Base-by-base conservation (phyloP, 2,797 vertebrate species). In the Brachyalestes nurse region DNA sequence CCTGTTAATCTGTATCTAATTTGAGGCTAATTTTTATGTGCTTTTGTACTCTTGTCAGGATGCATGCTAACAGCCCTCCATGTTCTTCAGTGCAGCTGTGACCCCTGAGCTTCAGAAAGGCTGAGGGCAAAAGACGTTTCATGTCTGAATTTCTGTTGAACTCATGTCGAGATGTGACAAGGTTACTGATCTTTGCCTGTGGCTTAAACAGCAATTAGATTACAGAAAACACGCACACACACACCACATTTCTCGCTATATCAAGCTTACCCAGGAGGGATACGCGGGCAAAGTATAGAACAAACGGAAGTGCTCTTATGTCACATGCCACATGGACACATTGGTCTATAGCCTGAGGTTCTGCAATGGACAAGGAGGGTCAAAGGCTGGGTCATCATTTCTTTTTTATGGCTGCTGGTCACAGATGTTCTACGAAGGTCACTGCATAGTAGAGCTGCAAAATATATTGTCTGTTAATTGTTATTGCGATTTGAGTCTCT, bases 151-250 rank as follows among this genome's bases (percentile, higher is more conserved):
- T 66, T 21, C 13, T 49, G 40, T 19, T 40, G 34, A 40, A 75
- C 66, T 23, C 34, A 10, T 42, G 70, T 42, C 14, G 5, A 40
- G 65, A 57, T 76, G 61, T 75, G 58, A 51, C 72, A 70, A 49
- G 53, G 28, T 57, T 64, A 80, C 58, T 66, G 60, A 72, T 58
- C n/a, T 58, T 51, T 49, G 65, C 66, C 23, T 58, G 8, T 47
- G 65, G 65, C 70, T 60, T 74, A 60, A 58, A 74, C 45, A 60
- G 55, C 55, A 1, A 62, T 73, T 61, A 71, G 47, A 71, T 38
- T 65, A 62, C 57, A 72, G 78, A 57, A 75, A 55, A 78, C 65
- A 73, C 38, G 2, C 74, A 65, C 67, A 57, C 47, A 70, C 77
- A 73, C 64, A 72, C 57, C 58, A 61, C 58, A 61, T n/a, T 45